phyloP scores from a whole-genome alignment of 2,113 vertebrate species.

The Agapornis roseicollis region DNA sequence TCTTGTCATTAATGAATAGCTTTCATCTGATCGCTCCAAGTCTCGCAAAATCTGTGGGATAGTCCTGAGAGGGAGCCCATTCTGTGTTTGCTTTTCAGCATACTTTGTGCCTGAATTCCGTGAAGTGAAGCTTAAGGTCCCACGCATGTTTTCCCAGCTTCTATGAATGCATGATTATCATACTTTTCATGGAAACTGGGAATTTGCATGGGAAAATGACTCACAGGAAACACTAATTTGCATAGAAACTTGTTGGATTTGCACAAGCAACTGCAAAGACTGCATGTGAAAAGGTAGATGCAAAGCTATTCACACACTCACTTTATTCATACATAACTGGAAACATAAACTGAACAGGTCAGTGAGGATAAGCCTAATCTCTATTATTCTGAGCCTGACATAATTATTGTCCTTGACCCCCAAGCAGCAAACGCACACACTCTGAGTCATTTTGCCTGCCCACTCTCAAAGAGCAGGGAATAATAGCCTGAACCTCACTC shows the following conservation, averaged over 20 bases:
- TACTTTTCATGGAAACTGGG: conserved; percentile 57
- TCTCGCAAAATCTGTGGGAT: background rate
- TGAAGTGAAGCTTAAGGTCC: conserved; percentile 41
- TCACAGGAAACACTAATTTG: conserved; percentile 66
- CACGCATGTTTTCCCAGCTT: conserved; percentile 68
- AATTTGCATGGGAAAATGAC: conserved; percentile 71
- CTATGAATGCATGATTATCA: conserved; percentile 52
- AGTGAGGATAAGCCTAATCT: background rate
- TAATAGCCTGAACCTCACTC: background rate
- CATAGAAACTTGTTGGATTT: conserved; percentile 60
- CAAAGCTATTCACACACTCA: conserved; percentile 49
- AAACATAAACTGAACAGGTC: conserved; percentile 22
- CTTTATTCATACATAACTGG: conserved; percentile 59
- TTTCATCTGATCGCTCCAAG: background rate
- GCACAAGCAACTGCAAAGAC: conserved; percentile 52
- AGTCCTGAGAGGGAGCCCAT: background rate
- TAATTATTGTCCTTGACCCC: background rate
- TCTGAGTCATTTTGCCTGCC: conserved; percentile 28
- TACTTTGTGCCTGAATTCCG: conserved; percentile 3
- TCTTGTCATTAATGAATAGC: background rate
- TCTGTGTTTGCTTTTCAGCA: conserved; percentile 24
- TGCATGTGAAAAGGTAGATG: conserved; percentile 59
- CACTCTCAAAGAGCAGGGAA: conserved; percentile 4
- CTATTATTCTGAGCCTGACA: background rate
- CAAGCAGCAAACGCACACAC: background rate